Evolutionary conservation across 2,888 invertebrate species (phyloP), one percentile per base, ranked within the genome.

Genomic region (Suillia variegata): DNA sequence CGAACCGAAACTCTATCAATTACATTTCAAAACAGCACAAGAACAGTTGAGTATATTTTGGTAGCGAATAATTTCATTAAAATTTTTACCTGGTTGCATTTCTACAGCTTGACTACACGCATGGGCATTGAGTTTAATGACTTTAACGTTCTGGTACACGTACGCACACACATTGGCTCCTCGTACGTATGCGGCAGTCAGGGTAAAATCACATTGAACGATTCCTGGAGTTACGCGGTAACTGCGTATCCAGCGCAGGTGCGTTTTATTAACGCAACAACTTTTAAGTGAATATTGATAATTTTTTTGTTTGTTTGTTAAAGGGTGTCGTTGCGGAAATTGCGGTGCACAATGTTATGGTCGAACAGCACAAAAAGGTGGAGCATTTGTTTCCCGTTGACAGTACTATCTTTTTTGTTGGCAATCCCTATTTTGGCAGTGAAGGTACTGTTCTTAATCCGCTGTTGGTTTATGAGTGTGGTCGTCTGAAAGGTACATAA

Each of bases 101-200:
- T 18, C 20, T 26, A 26, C 47, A 77, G 78, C 59, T 73, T 76
- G 18, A 63, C 60, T 6, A 67, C 84, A 61, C 87, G 91, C 34
- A 87, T 91, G 76, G 96, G 96, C 0, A 90, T 97, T 8, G 87
- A 91, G 62, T 84, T 93, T 51, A 90, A 91, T 0, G 84, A 87
- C 13, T 87, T 87, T 8, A 83, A 86, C 4, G 83, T 88, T 2
- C 77, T 93, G 3, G 82, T 96, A 1, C 88, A 91, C 70, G 93
- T 90, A 0, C 85, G 87, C 49, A 87, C 88, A 58, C 85, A 93
- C 74, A 86, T 86, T 70, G 96, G 96, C 63, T 80, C 85, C 54
- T 87, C 86, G 74, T 88, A 87, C 66, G 74, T 82, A 1, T 87
- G 87, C 65, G 84, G 85, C 0, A 72, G 83, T 13, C 85, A 88